phyloP scores from a whole-genome alignment of 2,113 vertebrate genomes.

The human (Homo sapiens) region GRCh38 chr9:72517001-72517500 shows the following conservation, averaged over 20 bases:
- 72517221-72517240: neutral
- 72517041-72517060: too few species aligned
- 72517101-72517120: too few species aligned
- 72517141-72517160: conserved; percentile 19
- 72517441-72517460: conserved; percentile 48
- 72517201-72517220: neutral
- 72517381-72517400: conserved; percentile 8
- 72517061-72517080: too few species aligned
- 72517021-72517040: too few species aligned
- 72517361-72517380: conserved; percentile 41
- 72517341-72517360: conserved; percentile 1
- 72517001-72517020: too few species aligned
- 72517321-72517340: neutral
- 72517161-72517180: neutral
- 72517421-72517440: conserved; percentile 26
- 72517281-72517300: neutral
- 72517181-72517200: neutral
- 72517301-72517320: neutral
- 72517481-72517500: neutral
- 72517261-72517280: neutral
- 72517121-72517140: neutral
- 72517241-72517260: neutral
- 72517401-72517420: conserved; percentile 37
- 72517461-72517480: conserved; percentile 43
- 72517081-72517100: too few species aligned